Percentiles rank a stretch among this genome's conserved stretches.
Conservation (phyloP, 2,888 invertebrate species). For the Frankliniella fusca region DNA sequence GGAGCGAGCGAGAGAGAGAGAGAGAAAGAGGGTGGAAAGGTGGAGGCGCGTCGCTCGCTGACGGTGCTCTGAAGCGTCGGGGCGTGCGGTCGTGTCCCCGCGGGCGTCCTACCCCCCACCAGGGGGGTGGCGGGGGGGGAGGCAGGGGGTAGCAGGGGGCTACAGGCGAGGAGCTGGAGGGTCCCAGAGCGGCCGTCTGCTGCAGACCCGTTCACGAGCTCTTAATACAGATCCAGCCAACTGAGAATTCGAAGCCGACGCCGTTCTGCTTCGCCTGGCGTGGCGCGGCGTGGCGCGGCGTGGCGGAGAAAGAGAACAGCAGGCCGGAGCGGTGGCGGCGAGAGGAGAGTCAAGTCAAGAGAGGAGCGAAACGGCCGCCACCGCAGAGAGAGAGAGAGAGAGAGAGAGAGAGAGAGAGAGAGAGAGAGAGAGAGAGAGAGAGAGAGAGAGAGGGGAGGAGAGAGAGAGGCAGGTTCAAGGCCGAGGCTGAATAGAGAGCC, state of each 20-base stretch:
- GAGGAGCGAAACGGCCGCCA: neutral
- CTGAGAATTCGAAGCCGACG: conserved; percentile 16
- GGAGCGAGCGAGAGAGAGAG: neutral
- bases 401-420: neutral
- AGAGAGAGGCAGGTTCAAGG: neutral
- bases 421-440: neutral
- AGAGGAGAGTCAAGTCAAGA: no score
- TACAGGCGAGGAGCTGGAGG: neutral
- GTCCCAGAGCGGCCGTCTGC: conserved; percentile 13
- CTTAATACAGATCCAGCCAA: conserved; percentile 26
- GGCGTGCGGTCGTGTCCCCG: conserved; percentile 19
- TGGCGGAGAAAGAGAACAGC: neutral
- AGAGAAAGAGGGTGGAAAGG: neutral
- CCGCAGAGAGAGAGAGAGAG: neutral
- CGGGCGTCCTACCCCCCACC: neutral
- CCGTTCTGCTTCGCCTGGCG: neutral
- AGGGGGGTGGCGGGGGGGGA: neutral
- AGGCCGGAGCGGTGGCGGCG: no score
- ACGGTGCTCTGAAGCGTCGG: conserved; percentile 21
- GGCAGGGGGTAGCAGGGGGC: neutral
- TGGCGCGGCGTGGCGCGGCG: no score
- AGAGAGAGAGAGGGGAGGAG: neutral
- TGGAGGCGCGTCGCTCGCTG: conserved; percentile 3
- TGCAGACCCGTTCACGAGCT: conserved; percentile 25
- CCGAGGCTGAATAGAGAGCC: neutral